Base-by-base conservation (phyloP, 1,140 invertebrate species). In the Drosophila athabasca region DNA sequence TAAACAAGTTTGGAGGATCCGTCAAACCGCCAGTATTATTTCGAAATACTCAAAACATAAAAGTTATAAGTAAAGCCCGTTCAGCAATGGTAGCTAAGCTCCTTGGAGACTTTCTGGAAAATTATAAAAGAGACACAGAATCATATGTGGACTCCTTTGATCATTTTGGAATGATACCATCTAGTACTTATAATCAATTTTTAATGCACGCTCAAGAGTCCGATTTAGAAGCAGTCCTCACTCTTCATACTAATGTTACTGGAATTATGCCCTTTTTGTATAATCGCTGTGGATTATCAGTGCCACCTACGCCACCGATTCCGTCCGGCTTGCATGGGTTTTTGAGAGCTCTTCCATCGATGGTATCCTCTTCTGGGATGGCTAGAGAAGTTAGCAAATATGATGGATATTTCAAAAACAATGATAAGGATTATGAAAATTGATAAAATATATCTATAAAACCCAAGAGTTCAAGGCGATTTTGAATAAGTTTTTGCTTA, bases 61-160 rank as follows among this genome's bases (percentile, higher is more conserved):
- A 78, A 62, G 71, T 97, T 81, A 94, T 95, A 70, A 94, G 96
- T 68, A 97, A 97, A 92, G 97, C 97, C 91, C 93, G 96, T 29
- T 95, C 96, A 53, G 96, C 97, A 11, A 95, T 98, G 70, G 95
- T 97, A 50, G 96, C 97, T 1, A 98, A 97, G 92, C 96, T 98
- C 85, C 93, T 98, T n/a, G 96, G 96, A 77, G 97, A 98, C 92
- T 98, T 98, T 93, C 93, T 98, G 52, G 96, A 97, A 92, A 93
- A 96, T 60, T 98, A 98, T 92, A 97, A 96, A 90, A 94, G 95
- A 82, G 97, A 97, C 92, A 97, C 96, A 0, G 96, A 97, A 71
- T 90, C 95, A 29, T 96, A 94, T 79, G 93, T 94, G 26, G 95
- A 96, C 90, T 94, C 94, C 24, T 94, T 94, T 68, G 95, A 95